Evolutionary conservation across 2,888 invertebrate genomes (phyloP).

Genomic region (Acleris emargana): DNA sequence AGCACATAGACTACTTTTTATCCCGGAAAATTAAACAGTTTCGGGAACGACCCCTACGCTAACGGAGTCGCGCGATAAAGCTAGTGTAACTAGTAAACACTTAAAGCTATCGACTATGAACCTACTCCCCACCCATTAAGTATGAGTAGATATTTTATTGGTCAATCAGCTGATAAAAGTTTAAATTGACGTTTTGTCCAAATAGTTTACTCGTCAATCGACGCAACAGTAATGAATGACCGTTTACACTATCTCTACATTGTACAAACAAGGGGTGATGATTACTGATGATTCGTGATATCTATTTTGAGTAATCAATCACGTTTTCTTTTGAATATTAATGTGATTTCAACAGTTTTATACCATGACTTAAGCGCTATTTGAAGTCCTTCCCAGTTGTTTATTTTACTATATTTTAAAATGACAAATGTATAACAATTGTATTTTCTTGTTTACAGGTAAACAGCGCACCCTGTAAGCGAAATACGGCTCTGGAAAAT

Average conservation of each 20-base stretch:
- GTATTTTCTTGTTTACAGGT: constrained; percentile 24
- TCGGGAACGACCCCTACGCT: too few relatives aligned
- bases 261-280: too few relatives aligned
- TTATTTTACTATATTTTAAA: not conserved
- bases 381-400: not conserved
- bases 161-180: constrained; percentile 14
- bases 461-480: constrained; percentile 5
- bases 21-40: too few relatives aligned
- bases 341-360: too few relatives aligned
- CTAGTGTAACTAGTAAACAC: too few relatives aligned
- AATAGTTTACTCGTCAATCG: constrained; percentile 20
- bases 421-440: not conserved
- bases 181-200: constrained; percentile 11
- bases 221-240: not conserved
- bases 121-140: not conserved
- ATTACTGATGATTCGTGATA: too few relatives aligned
- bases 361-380: too few relatives aligned
- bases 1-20: too few relatives aligned
- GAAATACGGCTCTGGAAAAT: constrained; percentile 10
- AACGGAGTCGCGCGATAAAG: too few relatives aligned
- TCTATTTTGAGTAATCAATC: too few relatives aligned
- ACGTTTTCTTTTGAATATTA: too few relatives aligned
- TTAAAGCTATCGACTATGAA: not conserved
- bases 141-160: constrained; percentile 2
- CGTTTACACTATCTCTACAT: constrained; percentile 1